These are phyloP conservation scores for Sebastes itinus DNA, from an alignment of 2,797 vertebrate species.

Conservation along the genomic window DNA sequence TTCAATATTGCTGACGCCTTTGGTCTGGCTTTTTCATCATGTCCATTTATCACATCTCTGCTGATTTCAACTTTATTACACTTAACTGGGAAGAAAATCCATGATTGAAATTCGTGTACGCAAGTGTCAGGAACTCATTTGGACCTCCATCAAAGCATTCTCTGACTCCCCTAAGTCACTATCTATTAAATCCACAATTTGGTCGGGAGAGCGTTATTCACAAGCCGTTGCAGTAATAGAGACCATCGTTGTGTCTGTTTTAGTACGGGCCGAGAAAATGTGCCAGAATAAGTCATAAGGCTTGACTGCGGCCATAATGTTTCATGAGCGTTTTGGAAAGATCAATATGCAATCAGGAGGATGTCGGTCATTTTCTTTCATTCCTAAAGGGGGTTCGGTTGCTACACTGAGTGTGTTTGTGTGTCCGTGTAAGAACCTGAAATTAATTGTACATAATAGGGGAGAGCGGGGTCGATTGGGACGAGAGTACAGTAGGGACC, in stretches of 20 bases:
- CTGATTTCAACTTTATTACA: slow-evolving; percentile 8
- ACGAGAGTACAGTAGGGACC: too few relatives aligned
- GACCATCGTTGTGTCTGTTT: neutral
- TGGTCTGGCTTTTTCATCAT: neutral
- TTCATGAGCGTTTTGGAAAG: slow-evolving; percentile 4
- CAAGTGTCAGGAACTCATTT: neutral
- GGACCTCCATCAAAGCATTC: neutral
- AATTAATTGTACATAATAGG: neutral
- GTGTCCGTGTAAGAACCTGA: neutral
- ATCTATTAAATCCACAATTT: neutral
- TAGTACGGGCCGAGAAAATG: neutral
- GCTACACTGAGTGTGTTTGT: neutral
- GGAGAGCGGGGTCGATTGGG: fast-evolving
- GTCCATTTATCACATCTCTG: neutral
- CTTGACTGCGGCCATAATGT: slow-evolving; percentile 3
- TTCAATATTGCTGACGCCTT: neutral
- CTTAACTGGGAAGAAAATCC: neutral
- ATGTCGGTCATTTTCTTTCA: slow-evolving; percentile 4
- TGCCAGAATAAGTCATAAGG: neutral
- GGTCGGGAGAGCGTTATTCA: neutral
- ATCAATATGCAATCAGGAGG: slow-evolving; percentile 58
- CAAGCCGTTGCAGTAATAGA: neutral
- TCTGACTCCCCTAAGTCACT: neutral
- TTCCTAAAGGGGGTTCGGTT: neutral
- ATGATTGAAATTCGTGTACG: neutral